Conservation (phyloP, 2,888 invertebrate genomes). For the Cheilosia impressa region DNA sequence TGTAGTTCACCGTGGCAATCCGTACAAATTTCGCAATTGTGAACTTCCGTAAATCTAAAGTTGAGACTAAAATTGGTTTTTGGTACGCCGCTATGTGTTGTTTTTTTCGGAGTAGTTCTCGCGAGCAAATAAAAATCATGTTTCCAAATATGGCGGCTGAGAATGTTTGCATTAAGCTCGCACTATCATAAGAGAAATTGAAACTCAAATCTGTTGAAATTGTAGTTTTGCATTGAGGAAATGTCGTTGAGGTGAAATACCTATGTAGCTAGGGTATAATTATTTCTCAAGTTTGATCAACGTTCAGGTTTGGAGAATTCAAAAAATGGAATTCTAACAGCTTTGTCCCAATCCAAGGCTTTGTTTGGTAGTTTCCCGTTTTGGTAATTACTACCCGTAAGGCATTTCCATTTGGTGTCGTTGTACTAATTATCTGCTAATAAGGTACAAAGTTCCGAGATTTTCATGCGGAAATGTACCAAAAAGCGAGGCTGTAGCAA, state of each 20-base stretch:
- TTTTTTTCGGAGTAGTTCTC: too few species aligned
- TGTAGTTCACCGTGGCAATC: too few species aligned
- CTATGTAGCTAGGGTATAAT: neutral
- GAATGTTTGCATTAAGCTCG: too few species aligned
- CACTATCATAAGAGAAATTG: too few species aligned
- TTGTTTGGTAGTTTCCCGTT: neutral
- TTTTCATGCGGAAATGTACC: neutral
- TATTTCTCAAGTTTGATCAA: constrained; percentile 3
- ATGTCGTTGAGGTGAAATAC: neutral
- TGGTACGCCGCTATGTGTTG: too few species aligned
- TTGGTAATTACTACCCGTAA: neutral
- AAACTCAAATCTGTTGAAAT: neutral
- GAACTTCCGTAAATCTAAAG: too few species aligned
- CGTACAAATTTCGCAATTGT: too few species aligned
- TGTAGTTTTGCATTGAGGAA: too few species aligned
- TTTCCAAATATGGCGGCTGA: too few species aligned
- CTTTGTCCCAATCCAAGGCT: neutral
- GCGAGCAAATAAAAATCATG: too few species aligned
- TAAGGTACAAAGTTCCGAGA: neutral
- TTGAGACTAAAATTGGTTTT: too few species aligned
- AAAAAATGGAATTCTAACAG: neutral
- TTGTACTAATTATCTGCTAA: neutral
- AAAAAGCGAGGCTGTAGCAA: neutral
- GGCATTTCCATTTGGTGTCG: neutral
- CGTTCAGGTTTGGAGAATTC: neutral